Conservation (phyloP, 2,888 invertebrate genomes). For the Pinctada fucata region DNA sequence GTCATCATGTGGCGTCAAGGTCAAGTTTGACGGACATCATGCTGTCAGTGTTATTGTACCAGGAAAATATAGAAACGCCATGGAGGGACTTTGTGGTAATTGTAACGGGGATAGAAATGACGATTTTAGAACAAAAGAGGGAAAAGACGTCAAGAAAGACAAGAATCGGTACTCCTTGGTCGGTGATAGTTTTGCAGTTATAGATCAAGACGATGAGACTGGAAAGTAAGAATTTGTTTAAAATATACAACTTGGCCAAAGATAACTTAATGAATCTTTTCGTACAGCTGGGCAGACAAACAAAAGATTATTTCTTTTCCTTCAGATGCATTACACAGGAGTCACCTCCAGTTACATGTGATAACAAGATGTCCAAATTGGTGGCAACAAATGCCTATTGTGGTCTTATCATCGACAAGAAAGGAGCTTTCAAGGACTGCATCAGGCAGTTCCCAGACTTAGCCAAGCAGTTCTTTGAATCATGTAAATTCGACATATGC, state of each 20-base stretch:
- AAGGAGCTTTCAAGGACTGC: conserved; percentile 43
- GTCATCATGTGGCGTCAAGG: conserved; percentile 46
- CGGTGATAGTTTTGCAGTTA: conserved; percentile 28
- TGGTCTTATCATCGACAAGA: conserved; percentile 33
- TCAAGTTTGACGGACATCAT: conserved; percentile 49
- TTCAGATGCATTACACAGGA: conserved; percentile 28
- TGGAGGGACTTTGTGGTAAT: conserved; percentile 58
- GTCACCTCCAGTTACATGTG: conserved; percentile 24
- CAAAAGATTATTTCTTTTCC: neutral
- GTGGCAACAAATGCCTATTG: conserved; percentile 29
- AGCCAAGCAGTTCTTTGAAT: conserved; percentile 37
- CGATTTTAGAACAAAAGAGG: conserved; percentile 38
- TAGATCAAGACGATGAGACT: neutral
- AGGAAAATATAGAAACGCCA: conserved; percentile 19
- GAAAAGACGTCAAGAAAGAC: conserved; percentile 12
- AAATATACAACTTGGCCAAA: neutral
- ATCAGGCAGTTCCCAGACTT: conserved; percentile 24
- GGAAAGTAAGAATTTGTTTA: neutral
- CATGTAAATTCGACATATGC: conserved; percentile 47
- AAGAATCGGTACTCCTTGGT: conserved; percentile 17
- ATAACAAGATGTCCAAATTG: conserved; percentile 9
- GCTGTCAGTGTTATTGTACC: conserved; percentile 46
- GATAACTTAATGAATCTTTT: too few species aligned
- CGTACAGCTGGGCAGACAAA: neutral
- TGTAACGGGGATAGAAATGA: conserved; percentile 51